These are phyloP conservation scores for Heliornis fulica DNA, from an alignment of 2,113 vertebrate species.

Conservation along the genomic window DNA sequence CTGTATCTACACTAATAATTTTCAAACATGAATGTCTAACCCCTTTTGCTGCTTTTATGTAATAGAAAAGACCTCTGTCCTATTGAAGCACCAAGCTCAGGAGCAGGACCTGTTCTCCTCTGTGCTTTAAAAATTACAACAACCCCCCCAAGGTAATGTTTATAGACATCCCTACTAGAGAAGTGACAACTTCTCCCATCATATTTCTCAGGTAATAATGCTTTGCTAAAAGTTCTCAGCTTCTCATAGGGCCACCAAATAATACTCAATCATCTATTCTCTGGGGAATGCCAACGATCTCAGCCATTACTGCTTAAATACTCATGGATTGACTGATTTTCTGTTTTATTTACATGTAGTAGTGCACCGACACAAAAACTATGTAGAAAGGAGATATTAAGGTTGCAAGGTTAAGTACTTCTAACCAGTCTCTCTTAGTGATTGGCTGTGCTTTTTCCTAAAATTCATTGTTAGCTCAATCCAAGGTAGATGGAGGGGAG, in stretches of 20 bases:
- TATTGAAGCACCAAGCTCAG: rapidly evolving
- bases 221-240: background rate
- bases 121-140: background rate
- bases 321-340: rapidly evolving
- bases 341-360: background rate
- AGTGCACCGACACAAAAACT: background rate
- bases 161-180: background rate
- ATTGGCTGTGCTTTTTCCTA: no score
- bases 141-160: background rate
- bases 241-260: background rate
- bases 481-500: background rate
- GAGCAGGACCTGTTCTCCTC: rapidly evolving
- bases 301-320: background rate
- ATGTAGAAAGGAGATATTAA: background rate
- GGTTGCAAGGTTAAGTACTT: background rate
- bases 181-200: background rate
- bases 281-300: background rate
- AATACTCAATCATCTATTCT: background rate
- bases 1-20: background rate
- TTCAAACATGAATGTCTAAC: background rate
- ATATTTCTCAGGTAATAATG: background rate
- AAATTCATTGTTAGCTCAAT: background rate
- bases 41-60: background rate
- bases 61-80: background rate
- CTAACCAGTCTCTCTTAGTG: no score